These are phyloP conservation scores for Charina bottae DNA, from an alignment of 2,113 vertebrate genomes.

Conservation along the genomic window DNA sequence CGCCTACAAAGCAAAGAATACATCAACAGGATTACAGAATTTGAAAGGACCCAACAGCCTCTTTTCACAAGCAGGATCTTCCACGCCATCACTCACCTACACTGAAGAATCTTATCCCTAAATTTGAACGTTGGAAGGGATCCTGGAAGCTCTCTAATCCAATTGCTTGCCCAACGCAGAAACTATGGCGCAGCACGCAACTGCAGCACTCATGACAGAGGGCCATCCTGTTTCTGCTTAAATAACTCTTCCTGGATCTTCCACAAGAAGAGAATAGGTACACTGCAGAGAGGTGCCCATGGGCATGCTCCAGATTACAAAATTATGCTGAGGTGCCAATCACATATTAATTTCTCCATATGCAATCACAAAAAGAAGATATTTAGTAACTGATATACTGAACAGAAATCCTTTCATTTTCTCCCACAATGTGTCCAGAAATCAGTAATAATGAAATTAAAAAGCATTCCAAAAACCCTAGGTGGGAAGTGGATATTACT, in stretches of 20 bases:
- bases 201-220: neutral
- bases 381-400: neutral
- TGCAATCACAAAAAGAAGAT: neutral
- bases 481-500: neutral
- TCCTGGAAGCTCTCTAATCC: neutral
- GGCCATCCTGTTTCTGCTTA: neutral
- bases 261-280: neutral
- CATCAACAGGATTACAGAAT: neutral
- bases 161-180: neutral
- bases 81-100: neutral
- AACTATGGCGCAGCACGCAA: neutral
- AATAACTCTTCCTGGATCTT: neutral
- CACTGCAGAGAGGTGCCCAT: neutral
- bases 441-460: neutral
- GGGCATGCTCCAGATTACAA: neutral
- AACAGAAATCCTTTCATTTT: neutral
- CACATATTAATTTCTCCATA: neutral
- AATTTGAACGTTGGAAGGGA: neutral
- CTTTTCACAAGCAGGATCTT: neutral
- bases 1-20: conserved; percentile 80
- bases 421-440: neutral
- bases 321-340: neutral
- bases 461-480: neutral
- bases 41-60: neutral
- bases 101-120: neutral